Conservation (phyloP, 2,888 invertebrate species). For the Biston stratarius region DNA sequence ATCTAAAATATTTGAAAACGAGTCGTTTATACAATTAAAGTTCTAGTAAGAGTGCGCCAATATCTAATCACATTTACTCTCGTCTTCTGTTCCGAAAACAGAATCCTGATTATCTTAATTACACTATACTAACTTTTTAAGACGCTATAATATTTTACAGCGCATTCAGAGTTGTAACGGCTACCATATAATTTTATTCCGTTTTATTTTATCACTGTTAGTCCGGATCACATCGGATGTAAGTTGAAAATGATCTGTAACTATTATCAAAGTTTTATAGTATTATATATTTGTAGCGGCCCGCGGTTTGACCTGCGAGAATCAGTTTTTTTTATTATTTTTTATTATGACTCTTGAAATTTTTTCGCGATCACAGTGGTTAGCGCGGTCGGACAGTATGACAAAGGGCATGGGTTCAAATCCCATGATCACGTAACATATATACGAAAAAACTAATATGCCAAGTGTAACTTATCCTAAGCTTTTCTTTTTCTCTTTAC, state of each 20-base stretch:
- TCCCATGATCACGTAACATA: no score
- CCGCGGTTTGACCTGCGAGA: neutral
- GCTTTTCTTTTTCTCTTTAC: neutral
- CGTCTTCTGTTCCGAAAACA: slow-evolving; percentile 18
- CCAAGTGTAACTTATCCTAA: no score
- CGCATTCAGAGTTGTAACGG: slow-evolving; percentile 23
- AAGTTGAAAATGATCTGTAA: slow-evolving; percentile 23
- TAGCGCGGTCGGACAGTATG: no score
- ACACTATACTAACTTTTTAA: slow-evolving; percentile 28
- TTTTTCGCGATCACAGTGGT: no score
- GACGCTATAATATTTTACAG: slow-evolving; percentile 33
- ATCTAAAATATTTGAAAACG: no score
- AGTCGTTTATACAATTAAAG: neutral
- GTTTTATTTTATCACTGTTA: slow-evolving; percentile 32
- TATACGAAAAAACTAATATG: no score
- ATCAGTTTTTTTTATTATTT: no score
- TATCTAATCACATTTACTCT: neutral
- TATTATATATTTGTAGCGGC: neutral
- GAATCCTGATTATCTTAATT: slow-evolving; percentile 27
- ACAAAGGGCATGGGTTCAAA: no score
- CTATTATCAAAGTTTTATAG: neutral
- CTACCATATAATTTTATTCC: slow-evolving; percentile 27
- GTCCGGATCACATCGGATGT: slow-evolving; percentile 26
- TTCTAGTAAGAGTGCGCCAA: neutral
- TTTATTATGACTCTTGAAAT: no score